A percentile compares a stretch with the other conserved stretches of the same genome.
These are phyloP conservation scores for Nesoenas mayeri DNA, from an alignment of 2,113 vertebrate genomes.

Conservation along the genomic window DNA sequence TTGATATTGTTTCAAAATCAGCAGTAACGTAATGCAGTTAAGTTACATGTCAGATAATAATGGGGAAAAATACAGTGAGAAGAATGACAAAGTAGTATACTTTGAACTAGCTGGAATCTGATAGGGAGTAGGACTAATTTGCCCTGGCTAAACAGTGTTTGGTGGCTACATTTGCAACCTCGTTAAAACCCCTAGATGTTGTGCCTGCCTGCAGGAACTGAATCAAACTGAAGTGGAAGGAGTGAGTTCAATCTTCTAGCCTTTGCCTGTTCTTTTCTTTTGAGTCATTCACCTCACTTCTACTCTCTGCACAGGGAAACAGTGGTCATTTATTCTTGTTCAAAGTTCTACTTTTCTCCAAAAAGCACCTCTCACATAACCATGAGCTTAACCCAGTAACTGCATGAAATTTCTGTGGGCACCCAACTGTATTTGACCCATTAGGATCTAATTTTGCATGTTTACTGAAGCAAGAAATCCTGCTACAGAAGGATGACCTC, in stretches of 20 bases:
- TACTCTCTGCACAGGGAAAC: neutral
- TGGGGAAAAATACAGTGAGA: neutral
- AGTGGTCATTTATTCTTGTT: neutral
- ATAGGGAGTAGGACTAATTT: neutral
- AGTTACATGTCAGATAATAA: neutral
- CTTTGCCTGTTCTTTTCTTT: neutral
- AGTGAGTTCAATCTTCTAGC: neutral
- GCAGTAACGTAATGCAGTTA: neutral
- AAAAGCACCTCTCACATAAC: neutral
- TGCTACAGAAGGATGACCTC: neutral
- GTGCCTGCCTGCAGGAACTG: neutral
- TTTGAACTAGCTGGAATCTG: neutral
- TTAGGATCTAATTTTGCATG: neutral
- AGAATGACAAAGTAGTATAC: neutral
- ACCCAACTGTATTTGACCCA: neutral
- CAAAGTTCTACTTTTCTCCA: neutral
- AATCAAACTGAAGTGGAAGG: neutral
- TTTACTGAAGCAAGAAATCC: neutral
- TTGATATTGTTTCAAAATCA: neutral
- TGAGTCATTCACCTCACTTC: neutral
- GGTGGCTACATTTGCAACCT: neutral
- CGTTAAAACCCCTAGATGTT: neutral
- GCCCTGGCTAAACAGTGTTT: rapidly evolving
- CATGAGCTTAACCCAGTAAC: neutral
- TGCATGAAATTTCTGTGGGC: neutral